Evolutionary conservation across 2,888 invertebrate genomes (phyloP), one percentile per base, ranked within the genome.

Genomic region (Xylota segnis): DNA sequence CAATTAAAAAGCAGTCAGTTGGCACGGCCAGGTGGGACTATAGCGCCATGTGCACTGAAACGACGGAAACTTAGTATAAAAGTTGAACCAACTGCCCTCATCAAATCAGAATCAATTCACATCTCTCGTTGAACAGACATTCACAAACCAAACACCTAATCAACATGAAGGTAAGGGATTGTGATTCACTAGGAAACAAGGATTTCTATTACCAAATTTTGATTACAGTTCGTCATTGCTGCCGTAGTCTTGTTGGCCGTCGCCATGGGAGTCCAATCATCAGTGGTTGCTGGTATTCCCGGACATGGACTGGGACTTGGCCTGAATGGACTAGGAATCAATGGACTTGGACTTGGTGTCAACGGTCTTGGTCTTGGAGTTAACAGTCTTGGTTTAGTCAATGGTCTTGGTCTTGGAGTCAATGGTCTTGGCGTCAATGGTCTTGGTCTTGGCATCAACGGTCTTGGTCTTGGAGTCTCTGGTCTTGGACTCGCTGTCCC

Each of bases 201-300:
- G 27, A 47, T 34, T n/a, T 29, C 23, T 7, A 29, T 16, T 56
- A 10, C 43, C 16, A n/a, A 1, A 66, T 14, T 1, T 7, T 59
- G 58, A 29, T 65, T 87, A 2, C 72, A 91, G 90, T 91, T 90
- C 89, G 88, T 89, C 86, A 83, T 87, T 71, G 88, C 89, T 74
- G 89, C 89, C 72, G 87, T 89, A 87, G 88, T 91, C 87, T 89
- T 90, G 81, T 89, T 92, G 89, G 91, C 91, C 76, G 89, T 92
- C 45, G 90, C 90, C 88, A 88, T 90, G 89, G 90, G 90, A 75
- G 90, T 89, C 27, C 90, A 92, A 88, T 90, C 91, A 6, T 91
- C 91, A 2, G 77, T 91, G 75, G 88, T 91, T 66, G 43, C 56
- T 12, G 43, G 63, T 9, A 40, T 61, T 59, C 77, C 77, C 12